A percentile compares a stretch with the other conserved stretches of the same genome.
phyloP scores from a whole-genome alignment of 2,888 invertebrate genomes.

The Arrhopalites spinosus region DNA sequence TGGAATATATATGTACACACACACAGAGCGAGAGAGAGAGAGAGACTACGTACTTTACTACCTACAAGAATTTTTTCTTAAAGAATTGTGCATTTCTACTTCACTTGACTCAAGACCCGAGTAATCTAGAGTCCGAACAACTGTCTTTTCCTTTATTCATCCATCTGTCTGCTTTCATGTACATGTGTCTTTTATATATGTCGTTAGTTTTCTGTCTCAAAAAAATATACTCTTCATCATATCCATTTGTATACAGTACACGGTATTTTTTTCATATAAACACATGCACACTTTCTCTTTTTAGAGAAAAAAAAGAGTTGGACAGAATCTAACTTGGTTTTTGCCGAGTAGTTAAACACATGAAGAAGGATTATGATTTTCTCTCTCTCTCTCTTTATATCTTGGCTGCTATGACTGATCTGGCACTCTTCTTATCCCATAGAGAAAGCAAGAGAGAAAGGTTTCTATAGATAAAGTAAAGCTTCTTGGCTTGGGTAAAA shows the following conservation, averaged over 20 bases:
- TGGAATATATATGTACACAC: neutral
- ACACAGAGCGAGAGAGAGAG: neutral
- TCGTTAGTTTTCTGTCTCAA: neutral
- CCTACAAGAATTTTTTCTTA: neutral
- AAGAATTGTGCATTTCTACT: neutral
- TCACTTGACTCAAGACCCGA: constrained; percentile 10
- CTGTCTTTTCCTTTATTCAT: neutral
- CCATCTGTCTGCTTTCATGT: constrained; percentile 4
- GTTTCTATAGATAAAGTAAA: neutral
- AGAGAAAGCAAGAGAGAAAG: neutral
- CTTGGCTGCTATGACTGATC: neutral
- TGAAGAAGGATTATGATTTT: neutral
- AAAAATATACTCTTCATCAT: neutral
- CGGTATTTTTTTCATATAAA: neutral
- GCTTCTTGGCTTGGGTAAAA: constrained; percentile 2
- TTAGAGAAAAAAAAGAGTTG: neutral
- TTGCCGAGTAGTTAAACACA: neutral
- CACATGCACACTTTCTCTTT: neutral
- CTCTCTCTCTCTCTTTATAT: neutral
- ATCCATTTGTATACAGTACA: neutral
- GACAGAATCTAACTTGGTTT: neutral
- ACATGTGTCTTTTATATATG: neutral
- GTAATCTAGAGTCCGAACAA: constrained; percentile 19
- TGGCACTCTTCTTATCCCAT: neutral
- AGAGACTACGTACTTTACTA: neutral